A percentile compares a stretch with the other conserved stretches of the same genome.
These are phyloP conservation scores for Perizoma affinitatum DNA, from an alignment of 2,888 invertebrate genomes.

Conservation along the genomic window DNA sequence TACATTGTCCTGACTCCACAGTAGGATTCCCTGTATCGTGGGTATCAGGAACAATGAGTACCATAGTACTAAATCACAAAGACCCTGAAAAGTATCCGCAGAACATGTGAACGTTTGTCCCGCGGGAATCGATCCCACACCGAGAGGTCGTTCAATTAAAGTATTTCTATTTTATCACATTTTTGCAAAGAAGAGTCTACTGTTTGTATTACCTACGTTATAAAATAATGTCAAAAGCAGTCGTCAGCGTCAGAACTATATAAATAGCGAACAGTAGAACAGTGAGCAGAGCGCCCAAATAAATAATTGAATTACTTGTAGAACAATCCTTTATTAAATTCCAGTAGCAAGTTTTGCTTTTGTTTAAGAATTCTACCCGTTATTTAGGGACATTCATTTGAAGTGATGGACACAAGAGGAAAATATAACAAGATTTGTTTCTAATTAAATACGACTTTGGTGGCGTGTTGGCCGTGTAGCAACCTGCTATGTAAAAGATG, in stretches of 20 bases:
- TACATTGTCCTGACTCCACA: no score
- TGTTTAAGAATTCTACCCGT: no score
- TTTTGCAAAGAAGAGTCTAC: neutral
- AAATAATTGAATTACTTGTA: constrained; percentile 29
- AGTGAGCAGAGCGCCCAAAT: constrained; percentile 18
- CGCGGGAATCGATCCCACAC: no score
- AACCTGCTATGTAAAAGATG: no score
- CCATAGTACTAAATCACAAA: no score
- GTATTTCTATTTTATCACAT: neutral
- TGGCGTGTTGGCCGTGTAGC: no score
- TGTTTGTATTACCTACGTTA: neutral
- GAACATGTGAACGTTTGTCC: no score
- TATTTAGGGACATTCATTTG: neutral
- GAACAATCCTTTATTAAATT: constrained; percentile 21
- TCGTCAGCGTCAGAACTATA: constrained; percentile 8
- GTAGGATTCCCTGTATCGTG: no score
- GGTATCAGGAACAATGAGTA: no score
- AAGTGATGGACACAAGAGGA: neutral
- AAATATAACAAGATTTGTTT: neutral
- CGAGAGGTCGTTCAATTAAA: no score
- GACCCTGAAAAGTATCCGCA: no score
- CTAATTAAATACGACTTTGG: neutral
- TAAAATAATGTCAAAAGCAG: neutral
- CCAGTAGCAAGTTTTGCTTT: constrained; percentile 3
- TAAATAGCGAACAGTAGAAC: constrained; percentile 14